Evolutionary conservation across 2,797 vertebrate genomes (phyloP).

Genomic region (Tokudaia muenninki): DNA sequence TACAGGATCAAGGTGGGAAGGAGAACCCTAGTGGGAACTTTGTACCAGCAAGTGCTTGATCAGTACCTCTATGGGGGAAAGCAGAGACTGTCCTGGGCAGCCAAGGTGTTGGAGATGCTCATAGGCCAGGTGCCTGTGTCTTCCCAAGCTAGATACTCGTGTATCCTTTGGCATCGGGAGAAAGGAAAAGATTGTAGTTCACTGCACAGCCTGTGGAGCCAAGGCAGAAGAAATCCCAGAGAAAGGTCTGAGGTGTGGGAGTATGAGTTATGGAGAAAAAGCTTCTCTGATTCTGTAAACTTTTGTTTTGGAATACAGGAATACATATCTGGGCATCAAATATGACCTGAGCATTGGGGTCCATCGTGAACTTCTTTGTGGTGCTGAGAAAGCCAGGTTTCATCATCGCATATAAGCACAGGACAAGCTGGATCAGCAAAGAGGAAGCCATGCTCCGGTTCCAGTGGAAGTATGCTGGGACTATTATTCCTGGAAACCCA

Average conservation of each 20-base stretch:
- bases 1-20: neutral
- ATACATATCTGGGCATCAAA: conserved; percentile 98
- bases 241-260: conserved; percentile 97
- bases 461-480: conserved; percentile 98
- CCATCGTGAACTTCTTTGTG: conserved; percentile 99
- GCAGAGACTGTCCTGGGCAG: neutral
- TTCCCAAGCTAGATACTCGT: conserved; percentile 87
- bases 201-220: conserved; percentile 97
- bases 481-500: conserved; percentile 99
- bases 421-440: conserved; percentile 96
- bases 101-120: neutral
- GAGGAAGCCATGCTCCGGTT: conserved; percentile 98
- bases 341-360: conserved; percentile 98
- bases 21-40: neutral
- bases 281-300: conserved; percentile 98
- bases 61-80: neutral
- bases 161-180: conserved; percentile 88
- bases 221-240: conserved; percentile 99
- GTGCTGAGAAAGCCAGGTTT: conserved; percentile 97
- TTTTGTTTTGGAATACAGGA: conserved; percentile 99
- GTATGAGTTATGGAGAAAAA: conserved; percentile 98
- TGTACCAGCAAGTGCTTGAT: neutral
- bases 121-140: too few relatives aligned
- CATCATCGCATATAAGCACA: conserved; percentile 99
- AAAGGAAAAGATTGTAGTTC: conserved; percentile 92